Evolutionary conservation across 1,140 invertebrate species (phyloP), one percentile per base, ranked within the genome.

Genomic region (Drosophila littoralis): DNA sequence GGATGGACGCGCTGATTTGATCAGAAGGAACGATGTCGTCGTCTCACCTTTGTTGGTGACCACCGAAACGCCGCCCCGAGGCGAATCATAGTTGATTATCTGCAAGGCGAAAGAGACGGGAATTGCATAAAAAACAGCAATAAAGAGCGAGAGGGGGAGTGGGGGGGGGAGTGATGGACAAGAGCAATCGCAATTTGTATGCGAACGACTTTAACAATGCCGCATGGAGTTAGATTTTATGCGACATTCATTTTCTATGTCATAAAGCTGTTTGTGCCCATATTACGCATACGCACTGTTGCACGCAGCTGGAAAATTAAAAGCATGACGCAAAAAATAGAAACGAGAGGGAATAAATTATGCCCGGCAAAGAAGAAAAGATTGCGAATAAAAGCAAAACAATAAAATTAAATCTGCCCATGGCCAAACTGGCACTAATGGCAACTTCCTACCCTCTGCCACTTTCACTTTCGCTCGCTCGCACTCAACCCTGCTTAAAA

Each of bases 81-180:
- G 96, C 65, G 97, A 97, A 92, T 97, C 97, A 93, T 97, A 98
- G 94, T 97, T 97, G 92, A 98, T 97, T 93, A 96, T 96, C 97
- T 97, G 93, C 52, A 68, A 79, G 66, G 58, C 15, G 28, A 48
- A 50, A 17, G 13, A 3, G 6, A 33, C 50, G 52, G 63, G 40
- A 72, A 58, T 40, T 63, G 42, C 67, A 74, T 70, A 55, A 51
- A 32, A 32, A 35, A 63, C 12, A 65, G 35, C 17, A 33, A 55
- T 12, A 12, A 17, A 15, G 17, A 40, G 8, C 15, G 52, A 74
- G 9, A 40, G 32, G 32, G 6, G 10, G 28, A 38, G 7, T 40
- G 15, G 2, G 13, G 17, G 43, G 46, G 12, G 1, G 13, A 22
- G 38, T 28, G 22, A 28, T 28, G 5, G 22, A 28, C 22, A 28